Conservation (phyloP, 2,797 vertebrate species). For the Zalophus californianus region DNA sequence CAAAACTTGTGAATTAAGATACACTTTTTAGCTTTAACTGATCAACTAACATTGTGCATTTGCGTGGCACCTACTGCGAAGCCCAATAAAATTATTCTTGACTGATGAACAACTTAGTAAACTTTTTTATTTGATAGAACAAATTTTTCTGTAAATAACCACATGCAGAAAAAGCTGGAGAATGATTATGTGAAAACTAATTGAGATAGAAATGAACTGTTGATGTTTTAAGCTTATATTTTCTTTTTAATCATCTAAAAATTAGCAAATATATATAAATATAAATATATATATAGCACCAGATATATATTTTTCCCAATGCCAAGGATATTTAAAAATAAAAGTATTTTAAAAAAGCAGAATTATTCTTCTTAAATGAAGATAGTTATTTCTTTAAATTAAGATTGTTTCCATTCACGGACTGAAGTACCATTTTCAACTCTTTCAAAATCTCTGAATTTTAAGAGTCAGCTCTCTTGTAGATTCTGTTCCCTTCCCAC, state of each 20-base stretch:
- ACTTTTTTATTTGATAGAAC: background rate
- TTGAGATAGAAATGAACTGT: background rate
- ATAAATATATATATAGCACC: background rate
- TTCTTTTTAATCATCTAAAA: background rate
- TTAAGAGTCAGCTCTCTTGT: background rate
- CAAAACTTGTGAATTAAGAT: background rate
- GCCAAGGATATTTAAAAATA: background rate
- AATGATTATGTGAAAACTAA: constrained; percentile 45
- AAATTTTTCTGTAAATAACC: constrained; percentile 1
- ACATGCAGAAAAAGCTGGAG: background rate
- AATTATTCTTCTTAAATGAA: background rate
- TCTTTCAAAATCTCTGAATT: constrained; percentile 12
- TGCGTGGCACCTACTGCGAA: background rate
- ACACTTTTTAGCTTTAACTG: background rate
- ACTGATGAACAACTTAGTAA: background rate
- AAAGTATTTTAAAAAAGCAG: background rate
- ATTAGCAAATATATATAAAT: background rate
- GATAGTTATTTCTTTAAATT: background rate
- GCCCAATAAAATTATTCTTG: background rate
- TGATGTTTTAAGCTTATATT: background rate
- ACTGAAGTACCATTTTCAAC: background rate
- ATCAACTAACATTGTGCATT: background rate
- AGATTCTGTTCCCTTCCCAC: background rate
- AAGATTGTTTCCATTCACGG: background rate
- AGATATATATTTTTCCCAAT: background rate